Evolutionary conservation across 2,797 vertebrate species (phyloP).

Genomic region (Arnoldichthys spilopterus): DNA sequence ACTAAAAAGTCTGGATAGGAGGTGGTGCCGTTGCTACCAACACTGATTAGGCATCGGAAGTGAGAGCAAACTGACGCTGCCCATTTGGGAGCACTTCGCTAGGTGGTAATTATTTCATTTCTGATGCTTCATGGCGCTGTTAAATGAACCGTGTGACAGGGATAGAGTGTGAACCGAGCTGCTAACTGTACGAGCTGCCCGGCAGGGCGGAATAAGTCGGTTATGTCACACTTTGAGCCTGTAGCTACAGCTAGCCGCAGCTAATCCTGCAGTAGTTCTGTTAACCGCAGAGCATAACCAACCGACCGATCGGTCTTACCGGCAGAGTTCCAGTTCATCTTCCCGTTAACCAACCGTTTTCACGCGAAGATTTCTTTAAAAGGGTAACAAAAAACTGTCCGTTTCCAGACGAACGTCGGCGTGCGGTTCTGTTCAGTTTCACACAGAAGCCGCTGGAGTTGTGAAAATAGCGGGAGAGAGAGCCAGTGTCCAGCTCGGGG

Average conservation of each 20-base stretch:
- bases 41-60: conserved; percentile 18
- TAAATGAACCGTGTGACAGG: no score
- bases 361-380: not conserved
- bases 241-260: conserved; percentile 16
- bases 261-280: conserved; percentile 43
- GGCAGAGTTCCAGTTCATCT: conserved; percentile 54
- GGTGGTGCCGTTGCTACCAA: conserved; percentile 26
- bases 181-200: not conserved
- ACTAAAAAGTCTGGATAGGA: not conserved
- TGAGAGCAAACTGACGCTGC: not conserved
- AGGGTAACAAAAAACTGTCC: not conserved
- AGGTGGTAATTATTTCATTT: not conserved
- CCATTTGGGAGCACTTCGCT: not conserved
- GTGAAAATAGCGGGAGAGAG: conserved; percentile 1
- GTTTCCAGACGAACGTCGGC: not conserved
- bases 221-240: conserved; percentile 53
- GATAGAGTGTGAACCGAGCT: not conserved
- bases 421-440: no score
- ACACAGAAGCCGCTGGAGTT: not conserved
- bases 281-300: not conserved
- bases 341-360: not conserved
- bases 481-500: conserved; percentile 29
- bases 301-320: conserved; percentile 47
- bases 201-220: conserved; percentile 28
- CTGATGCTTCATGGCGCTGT: not conserved